Evolutionary conservation across 2,888 invertebrate species (phyloP), one percentile per base, ranked within the genome.

Genomic region (Lacanobia oleracea): DNA sequence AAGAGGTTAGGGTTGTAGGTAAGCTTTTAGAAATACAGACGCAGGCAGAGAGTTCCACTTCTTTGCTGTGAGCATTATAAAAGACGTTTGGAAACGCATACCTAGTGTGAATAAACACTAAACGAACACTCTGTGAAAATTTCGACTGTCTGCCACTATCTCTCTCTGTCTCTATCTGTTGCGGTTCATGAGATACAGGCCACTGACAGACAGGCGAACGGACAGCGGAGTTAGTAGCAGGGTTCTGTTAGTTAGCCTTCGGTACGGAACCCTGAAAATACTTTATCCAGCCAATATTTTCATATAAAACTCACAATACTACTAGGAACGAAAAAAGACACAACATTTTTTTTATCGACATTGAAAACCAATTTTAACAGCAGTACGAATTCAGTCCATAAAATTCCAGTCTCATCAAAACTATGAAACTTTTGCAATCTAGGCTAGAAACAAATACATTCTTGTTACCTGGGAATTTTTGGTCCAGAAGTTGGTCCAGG

Each of bases 351-450:
- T 71, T 72, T 53, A 54, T 45, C 43, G 45, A 57, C 50, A 40
- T 37, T 37, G 43, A 61, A 75, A 75, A 57, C 56, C 37, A 76
- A 51, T 40, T 61, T n/a, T 51, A 37, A 27, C 56, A 18, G 51
- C 27, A 21, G 6, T 56, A 54, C 12, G 18, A 50, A 56, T 53
- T 60, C 59, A n/a, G 50, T 48, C 14, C n/a, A 51, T 21, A 37
- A 51, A 60, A 60, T 27, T 60, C 27, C 21, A 33, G 48, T 56
- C n/a, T 37, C n/a, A 23, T n/a, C 14, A n/a, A 10, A 53, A 72
- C 33, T 63, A n/a, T 27, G 40, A 48, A 75, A 75, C 12, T 81
- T 75, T 64, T 23, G 37, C 45, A 16, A 67, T 64, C 12, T 64
- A 33, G 12, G 8, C 8, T 10, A 51, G 10, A 27, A 27, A 73